phyloP scores from a whole-genome alignment of 2,797 vertebrate species.

The Dendrocincla tyrannina region DNA sequence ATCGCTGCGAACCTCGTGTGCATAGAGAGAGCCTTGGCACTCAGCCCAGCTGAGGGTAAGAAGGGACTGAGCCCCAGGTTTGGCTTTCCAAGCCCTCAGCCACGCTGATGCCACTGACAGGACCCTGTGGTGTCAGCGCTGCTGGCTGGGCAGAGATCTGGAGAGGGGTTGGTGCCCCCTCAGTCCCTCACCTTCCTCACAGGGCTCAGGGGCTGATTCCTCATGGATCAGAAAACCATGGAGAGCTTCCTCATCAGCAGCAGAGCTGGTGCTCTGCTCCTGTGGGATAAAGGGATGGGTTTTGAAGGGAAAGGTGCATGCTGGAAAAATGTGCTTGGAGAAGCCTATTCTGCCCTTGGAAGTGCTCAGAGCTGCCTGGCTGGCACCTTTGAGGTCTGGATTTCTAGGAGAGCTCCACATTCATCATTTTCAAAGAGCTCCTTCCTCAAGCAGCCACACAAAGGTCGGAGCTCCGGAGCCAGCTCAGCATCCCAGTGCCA shows the following conservation, averaged over 20 bases:
- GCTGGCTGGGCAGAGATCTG: background rate
- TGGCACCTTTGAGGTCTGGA: background rate
- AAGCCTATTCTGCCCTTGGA: background rate
- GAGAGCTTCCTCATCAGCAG: background rate
- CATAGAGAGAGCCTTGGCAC: background rate
- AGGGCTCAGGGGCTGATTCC: background rate
- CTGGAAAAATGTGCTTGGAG: background rate
- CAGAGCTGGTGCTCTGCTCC: rapidly evolving
- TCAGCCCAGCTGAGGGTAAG: background rate
- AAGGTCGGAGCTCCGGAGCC: background rate
- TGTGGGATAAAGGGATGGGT: too few relatives aligned
- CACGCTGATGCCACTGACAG: background rate
- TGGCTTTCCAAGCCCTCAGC: background rate
- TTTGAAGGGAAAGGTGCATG: background rate
- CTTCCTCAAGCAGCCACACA: background rate
- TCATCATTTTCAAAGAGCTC: background rate
- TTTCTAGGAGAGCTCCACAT: background rate
- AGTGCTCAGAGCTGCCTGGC: background rate
- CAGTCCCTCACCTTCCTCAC: rapidly evolving
- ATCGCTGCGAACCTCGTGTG: background rate
- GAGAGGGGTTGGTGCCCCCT: background rate
- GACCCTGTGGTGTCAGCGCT: background rate
- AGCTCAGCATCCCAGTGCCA: rapidly evolving
- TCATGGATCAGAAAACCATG: background rate
- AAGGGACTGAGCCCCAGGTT: background rate